A percentile compares a stretch with the other conserved stretches of the same genome.
These are phyloP conservation scores for Lycaena phlaeas DNA, from an alignment of 2,888 invertebrate genomes.

Conservation along the genomic window DNA sequence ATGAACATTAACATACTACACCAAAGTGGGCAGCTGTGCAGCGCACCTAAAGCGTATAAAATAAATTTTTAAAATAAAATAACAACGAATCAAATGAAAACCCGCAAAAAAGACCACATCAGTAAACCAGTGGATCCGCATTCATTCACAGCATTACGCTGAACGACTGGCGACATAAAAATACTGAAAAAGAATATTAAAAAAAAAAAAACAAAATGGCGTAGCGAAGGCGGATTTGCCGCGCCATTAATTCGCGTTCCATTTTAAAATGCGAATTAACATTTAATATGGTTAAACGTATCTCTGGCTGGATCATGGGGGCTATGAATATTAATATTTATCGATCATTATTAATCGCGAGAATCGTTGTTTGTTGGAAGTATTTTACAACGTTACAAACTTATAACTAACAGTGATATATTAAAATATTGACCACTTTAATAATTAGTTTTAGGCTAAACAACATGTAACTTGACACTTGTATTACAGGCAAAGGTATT, in stretches of 20 bases:
- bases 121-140: slow-evolving; percentile 14
- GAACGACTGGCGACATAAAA: slow-evolving; percentile 17
- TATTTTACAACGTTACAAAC: slow-evolving; percentile 14
- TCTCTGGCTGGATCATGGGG: slow-evolving; percentile 21
- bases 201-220: slow-evolving; percentile 23
- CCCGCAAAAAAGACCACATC: slow-evolving; percentile 18
- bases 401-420: too few relatives aligned
- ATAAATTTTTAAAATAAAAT: too few relatives aligned
- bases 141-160: slow-evolving; percentile 19
- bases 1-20: too few relatives aligned
- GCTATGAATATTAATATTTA: slow-evolving; percentile 34
- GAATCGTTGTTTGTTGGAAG: slow-evolving; percentile 20
- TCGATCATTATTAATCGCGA: slow-evolving; percentile 27
- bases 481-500: too few relatives aligned
- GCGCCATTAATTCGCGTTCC: slow-evolving; percentile 27
- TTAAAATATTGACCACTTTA: too few relatives aligned
- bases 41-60: too few relatives aligned
- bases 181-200: slow-evolving; percentile 16
- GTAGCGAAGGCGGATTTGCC: slow-evolving; percentile 24
- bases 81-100: slow-evolving; percentile 18
- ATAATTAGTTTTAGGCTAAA: too few relatives aligned
- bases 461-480: too few relatives aligned
- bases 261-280: slow-evolving; percentile 31
- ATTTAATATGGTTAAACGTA: slow-evolving; percentile 29
- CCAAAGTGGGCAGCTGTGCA: too few relatives aligned